Conservation (phyloP, 2,888 invertebrate species). For the Leuctra nigra region DNA sequence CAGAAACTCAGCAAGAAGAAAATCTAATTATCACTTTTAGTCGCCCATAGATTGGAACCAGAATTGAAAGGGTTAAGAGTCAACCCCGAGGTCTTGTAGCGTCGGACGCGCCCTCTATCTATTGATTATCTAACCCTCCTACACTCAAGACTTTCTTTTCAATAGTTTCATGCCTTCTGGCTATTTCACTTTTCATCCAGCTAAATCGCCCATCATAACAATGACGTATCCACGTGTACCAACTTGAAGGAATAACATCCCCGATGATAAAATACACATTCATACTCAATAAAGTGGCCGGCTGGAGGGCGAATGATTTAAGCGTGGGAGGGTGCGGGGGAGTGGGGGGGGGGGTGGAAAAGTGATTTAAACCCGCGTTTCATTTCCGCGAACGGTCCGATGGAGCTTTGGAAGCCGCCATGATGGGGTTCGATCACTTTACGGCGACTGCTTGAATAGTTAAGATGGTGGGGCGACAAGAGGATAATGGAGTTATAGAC, state of each 20-base stretch:
- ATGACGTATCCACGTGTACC: neutral
- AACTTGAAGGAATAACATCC: neutral
- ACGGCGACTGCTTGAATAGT: too few species aligned
- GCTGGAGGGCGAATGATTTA: neutral
- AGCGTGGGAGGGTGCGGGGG: neutral
- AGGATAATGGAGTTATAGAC: too few species aligned
- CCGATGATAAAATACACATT: conserved; percentile 15
- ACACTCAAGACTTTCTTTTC: conserved; percentile 13
- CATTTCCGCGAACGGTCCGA: too few species aligned
- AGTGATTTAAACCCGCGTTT: conserved; percentile 10
- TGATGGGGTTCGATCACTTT: too few species aligned
- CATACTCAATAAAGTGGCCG: conserved; percentile 6
- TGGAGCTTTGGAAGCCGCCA: too few species aligned
- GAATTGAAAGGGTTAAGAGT: too few species aligned
- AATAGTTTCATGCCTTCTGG: conserved; percentile 2
- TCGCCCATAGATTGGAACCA: too few species aligned
- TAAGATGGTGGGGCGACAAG: too few species aligned
- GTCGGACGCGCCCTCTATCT: conserved; percentile 10
- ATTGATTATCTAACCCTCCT: conserved; percentile 15
- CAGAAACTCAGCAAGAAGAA: too few species aligned
- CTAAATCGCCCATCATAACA: conserved; percentile 11
- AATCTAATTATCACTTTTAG: too few species aligned
- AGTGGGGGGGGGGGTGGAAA: neutral
- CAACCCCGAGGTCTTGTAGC: too few species aligned
- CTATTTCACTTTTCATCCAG: conserved; percentile 11